phyloP scores from a whole-genome alignment of 1,140 invertebrate species.

The Ganaspis sp. region DNA sequence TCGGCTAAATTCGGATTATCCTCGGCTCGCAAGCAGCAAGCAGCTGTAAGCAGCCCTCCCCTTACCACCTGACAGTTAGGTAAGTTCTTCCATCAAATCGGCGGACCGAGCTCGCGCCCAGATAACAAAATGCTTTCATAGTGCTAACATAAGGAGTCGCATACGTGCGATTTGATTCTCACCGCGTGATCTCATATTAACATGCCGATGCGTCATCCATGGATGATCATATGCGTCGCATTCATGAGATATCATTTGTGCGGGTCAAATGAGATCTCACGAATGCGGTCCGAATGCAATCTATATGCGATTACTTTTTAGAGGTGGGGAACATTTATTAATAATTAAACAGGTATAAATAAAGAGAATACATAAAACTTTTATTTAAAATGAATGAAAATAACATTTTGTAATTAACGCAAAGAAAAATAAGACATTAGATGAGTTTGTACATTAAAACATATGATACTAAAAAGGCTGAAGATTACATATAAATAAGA shows the following conservation, averaged over 20 bases:
- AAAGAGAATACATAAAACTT: neutral
- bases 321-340: neutral
- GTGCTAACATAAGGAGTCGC: neutral
- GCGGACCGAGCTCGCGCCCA: too few relatives aligned
- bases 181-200: neutral
- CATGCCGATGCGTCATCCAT: neutral
- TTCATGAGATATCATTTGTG: neutral
- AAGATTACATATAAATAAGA: too few relatives aligned
- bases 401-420: neutral
- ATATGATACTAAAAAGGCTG: too few relatives aligned
- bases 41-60: too few relatives aligned
- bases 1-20: too few relatives aligned
- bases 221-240: neutral
- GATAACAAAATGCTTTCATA: too few relatives aligned
- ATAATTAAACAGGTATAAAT: neutral
- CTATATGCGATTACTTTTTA: neutral
- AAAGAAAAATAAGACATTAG: neutral
- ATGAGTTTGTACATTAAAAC: neutral
- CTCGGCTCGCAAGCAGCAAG: too few relatives aligned
- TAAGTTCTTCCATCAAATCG: too few relatives aligned
- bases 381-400: neutral
- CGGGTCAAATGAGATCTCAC: too few relatives aligned
- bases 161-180: neutral
- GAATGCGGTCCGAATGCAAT: neutral
- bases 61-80: too few relatives aligned